Evolutionary conservation across 2,797 vertebrate species (phyloP), one percentile per base, ranked within the genome.

Genomic region (Rhinella marina): DNA sequence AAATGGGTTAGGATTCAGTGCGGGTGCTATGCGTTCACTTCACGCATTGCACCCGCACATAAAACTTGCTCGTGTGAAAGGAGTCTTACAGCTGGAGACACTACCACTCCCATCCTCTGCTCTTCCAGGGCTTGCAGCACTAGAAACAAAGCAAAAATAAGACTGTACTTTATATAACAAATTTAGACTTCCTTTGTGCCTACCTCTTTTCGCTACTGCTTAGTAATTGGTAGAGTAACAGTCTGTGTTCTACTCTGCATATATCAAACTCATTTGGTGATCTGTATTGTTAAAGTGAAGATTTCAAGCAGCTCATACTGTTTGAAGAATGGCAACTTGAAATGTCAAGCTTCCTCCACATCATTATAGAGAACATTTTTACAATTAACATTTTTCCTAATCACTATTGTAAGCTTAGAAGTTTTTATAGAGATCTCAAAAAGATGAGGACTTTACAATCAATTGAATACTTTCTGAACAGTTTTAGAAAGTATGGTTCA

Each of bases 361-460:
- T 87, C 50, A 70, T 83, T 83, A 66, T n/a, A 76, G 48, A 83
- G 61, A 79, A 84, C 62, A 79, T 88, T 57, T 82, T 64, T 19
- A 83, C 73, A 84, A 78, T 87, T 81, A 87, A 78, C 72, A 87
- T 82, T 87, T 87, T 41, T 75, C 14, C 59, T 64, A 52, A 81
- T 75, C 68, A 52, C 64, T 76, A 25, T 81, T 81, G 32, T 78
- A 59, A 87, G 41, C 72, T 23, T 75, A 23, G 72, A 75, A 52
- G 77, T 59, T 79, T 57, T 57, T 41, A 56, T n/a, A 54, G 75
- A 10, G 19, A 32, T 61, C 17, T 61, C 19, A 32, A 59, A 29
- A 19, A n/a, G 78, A 79, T 59, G 25, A 56, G 50, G 13, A 17
- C 19, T 78, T 84, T 83, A 2, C 17, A 61, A 75, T 57, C 17